phyloP scores from a whole-genome alignment of 2,113 vertebrate genomes.

The Neodon shergylaensis region DNA sequence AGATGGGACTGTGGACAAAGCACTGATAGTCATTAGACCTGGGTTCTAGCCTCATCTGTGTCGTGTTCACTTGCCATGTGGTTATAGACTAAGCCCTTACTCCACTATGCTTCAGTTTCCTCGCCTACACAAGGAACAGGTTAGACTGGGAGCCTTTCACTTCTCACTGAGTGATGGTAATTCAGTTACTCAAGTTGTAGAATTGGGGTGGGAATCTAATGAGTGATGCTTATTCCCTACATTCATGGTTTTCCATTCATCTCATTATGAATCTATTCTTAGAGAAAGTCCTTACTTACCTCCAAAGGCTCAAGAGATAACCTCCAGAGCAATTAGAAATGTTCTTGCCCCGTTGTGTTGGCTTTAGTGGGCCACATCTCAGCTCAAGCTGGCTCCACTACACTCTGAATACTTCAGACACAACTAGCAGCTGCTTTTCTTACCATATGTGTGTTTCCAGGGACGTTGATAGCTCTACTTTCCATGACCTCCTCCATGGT shows the following conservation, averaged over 20 bases:
- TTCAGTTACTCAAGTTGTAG: constrained; percentile 3
- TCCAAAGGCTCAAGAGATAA: constrained; percentile 21
- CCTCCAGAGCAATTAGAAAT: constrained; percentile 24
- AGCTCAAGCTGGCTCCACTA: not conserved
- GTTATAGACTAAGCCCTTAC: not conserved
- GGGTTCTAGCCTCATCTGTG: not conserved
- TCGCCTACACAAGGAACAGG: not conserved
- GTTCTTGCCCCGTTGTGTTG: not conserved
- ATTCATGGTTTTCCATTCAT: constrained; percentile 5
- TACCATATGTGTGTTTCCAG: not conserved
- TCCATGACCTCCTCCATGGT: not conserved
- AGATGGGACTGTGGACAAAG: not conserved
- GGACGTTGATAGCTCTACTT: not conserved
- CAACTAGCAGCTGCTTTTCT: constrained; percentile 48
- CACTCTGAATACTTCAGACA: not conserved
- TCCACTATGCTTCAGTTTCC: constrained; percentile 26
- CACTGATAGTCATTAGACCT: not conserved
- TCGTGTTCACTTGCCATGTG: constrained; percentile 12
- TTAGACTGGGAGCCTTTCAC: not conserved
- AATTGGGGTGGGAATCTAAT: not conserved
- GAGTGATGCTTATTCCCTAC: not conserved
- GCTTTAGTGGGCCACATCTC: not conserved
- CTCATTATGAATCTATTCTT: constrained; percentile 38
- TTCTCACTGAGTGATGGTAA: not conserved
- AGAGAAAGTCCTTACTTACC: constrained; percentile 34